Conservation (phyloP, 64 coral and sea anemone species). For the Platygyra sinensis region DNA sequence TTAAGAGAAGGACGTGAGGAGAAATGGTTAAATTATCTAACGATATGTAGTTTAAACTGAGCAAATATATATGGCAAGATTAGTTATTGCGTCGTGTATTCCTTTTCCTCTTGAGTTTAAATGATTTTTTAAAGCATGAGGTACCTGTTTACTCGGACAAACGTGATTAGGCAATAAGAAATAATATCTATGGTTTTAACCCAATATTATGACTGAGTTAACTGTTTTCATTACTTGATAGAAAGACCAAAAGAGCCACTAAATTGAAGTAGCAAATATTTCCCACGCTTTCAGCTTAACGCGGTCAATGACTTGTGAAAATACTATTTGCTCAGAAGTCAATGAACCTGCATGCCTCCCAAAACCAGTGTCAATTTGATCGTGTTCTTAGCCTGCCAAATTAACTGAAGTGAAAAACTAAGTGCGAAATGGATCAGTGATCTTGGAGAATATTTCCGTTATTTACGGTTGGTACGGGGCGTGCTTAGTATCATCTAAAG, state of each 20-base stretch:
- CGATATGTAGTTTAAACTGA: neutral
- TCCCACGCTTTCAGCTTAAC: neutral
- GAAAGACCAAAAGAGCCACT: neutral
- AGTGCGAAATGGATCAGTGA: neutral
- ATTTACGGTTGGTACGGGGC: neutral
- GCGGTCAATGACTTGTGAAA: neutral
- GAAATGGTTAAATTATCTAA: neutral
- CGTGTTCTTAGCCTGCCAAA: neutral
- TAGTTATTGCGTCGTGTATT: neutral
- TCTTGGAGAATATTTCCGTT: neutral
- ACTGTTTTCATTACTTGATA: neutral
- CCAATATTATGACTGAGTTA: neutral
- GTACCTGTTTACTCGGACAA: slow-evolving; percentile 11
- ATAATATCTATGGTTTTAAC: neutral
- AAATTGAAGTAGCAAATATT: neutral
- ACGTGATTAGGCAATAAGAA: slow-evolving; percentile 21
- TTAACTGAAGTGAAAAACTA: neutral
- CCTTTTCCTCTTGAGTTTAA: neutral
- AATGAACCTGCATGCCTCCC: neutral
- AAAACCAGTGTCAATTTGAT: neutral
- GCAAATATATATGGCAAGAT: neutral
- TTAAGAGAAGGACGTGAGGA: neutral
- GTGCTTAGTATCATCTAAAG: neutral
- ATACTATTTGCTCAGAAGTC: neutral
- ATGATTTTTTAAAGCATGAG: slow-evolving; percentile 1